phyloP scores from a whole-genome alignment of 2,888 invertebrate species.

The Frankliniella fusca region DNA sequence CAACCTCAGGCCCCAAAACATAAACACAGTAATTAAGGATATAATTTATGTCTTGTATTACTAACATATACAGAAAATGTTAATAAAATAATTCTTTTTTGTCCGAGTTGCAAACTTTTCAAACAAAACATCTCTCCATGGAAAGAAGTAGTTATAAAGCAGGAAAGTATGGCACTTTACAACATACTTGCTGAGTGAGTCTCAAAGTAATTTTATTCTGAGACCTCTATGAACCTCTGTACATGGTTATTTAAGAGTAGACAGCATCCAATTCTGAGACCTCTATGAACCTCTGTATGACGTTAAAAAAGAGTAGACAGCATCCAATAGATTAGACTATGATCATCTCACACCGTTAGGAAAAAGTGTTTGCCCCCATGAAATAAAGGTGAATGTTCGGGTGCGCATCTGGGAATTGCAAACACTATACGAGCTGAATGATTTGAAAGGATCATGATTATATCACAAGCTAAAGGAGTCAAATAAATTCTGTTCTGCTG shows the following conservation, averaged over 20 bases:
- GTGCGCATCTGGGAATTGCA: background rate
- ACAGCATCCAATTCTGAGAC: background rate
- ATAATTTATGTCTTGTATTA: background rate
- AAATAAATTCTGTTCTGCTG: no score
- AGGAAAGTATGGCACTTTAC: background rate
- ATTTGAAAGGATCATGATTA: no score
- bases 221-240: background rate
- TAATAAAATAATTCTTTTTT: background rate
- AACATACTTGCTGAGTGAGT: background rate
- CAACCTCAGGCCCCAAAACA: constrained; percentile 1
- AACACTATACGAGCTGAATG: no score
- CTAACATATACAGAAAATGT: no score
- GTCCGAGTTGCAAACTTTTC: background rate
- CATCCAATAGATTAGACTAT: no score
- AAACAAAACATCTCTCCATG: background rate
- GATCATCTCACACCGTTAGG: background rate
- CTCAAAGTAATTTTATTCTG: background rate
- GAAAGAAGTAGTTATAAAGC: background rate
- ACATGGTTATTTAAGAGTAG: no score
- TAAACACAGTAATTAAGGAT: background rate
- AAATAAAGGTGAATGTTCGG: background rate
- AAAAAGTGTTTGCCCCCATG: background rate
- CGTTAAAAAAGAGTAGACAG: no score
- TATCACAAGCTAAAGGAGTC: no score
- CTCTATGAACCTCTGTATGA: no score